Evolutionary conservation across 2,797 vertebrate genomes (phyloP), one percentile per base, ranked within the genome.

Genomic region (Graptemys geographica): DNA sequence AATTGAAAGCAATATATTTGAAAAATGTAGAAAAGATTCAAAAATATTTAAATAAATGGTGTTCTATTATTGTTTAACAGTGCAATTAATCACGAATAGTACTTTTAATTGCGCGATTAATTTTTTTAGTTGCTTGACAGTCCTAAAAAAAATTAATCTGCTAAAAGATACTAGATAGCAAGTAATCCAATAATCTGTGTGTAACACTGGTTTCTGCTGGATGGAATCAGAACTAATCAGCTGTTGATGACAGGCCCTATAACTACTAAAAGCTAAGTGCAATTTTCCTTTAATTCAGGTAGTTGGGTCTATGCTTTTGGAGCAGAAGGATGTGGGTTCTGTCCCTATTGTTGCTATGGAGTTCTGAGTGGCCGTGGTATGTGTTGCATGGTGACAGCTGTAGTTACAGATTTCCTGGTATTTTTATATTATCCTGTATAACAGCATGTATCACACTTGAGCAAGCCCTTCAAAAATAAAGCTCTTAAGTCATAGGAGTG

Each of bases 401-500:
- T 55, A 11, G 37, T 53, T 49, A 15, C 27, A 31, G 21, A 7
- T 94, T 95, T 93, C 57, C 83, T 15, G 23, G 0, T 1, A 5
- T 69, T 33, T 7, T 72, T 78, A 37, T 0, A 44, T 0, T 69
- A 59, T 3, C 33, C 3, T 3, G 4, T 51, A 9, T 41, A 47
- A 25, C 80, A 27, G 11, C 86, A 49, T 69, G 51, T 37, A 78
- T 49, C 74, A 18, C 74, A 47, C 44, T 78, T 47, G 37, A 41
- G 37, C 37, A 49, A 78, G 44, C 33, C 3, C 25, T 89, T 62
- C 23, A 84, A 62, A 72, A 83, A 83, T 41, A 19, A 62, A 86
- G 33, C 12, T 27, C 51, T 51, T 93, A 80, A 87, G 19, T 57
- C 28, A 25, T 47, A 27, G 44, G 28, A 94, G 18, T 25, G 28